phyloP scores from a whole-genome alignment of 2,113 vertebrate species.

The Laticauda laticaudata region DNA sequence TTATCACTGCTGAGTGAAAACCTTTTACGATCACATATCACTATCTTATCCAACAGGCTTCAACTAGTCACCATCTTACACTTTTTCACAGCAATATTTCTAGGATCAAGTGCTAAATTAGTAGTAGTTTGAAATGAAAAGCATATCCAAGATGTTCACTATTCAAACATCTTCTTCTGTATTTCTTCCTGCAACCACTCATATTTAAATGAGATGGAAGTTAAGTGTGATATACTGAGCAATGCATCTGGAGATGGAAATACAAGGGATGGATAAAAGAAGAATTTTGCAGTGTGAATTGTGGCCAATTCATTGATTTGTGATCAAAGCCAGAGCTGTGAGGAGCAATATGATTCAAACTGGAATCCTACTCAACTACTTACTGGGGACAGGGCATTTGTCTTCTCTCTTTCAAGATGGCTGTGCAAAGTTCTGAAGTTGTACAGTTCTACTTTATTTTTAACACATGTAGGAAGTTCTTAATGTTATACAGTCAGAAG shows the following conservation, averaged over 20 bases:
- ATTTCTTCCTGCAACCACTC: background rate
- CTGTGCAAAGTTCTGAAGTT: background rate
- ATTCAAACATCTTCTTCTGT: slow-evolving; percentile 3
- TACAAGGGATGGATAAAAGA: background rate
- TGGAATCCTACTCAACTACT: background rate
- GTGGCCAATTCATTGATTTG: background rate
- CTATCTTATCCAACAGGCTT: background rate
- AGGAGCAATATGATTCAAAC: background rate
- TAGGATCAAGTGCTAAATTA: background rate
- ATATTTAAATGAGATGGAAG: background rate
- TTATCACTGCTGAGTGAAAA: background rate
- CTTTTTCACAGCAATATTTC: background rate
- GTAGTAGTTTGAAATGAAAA: background rate
- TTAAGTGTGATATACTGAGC: background rate
- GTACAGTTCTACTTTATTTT: background rate
- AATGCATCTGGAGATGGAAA: background rate
- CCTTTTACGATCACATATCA: background rate
- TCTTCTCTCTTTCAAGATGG: background rate
- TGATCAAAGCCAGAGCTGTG: background rate
- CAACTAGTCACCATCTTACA: background rate
- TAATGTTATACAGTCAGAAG: background rate
- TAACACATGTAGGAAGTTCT: background rate
- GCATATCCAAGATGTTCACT: background rate
- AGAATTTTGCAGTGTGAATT: background rate
- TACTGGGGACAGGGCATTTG: background rate